Evolutionary conservation across 2,888 invertebrate species (phyloP).

Genomic region (Flexamia atlantica): DNA sequence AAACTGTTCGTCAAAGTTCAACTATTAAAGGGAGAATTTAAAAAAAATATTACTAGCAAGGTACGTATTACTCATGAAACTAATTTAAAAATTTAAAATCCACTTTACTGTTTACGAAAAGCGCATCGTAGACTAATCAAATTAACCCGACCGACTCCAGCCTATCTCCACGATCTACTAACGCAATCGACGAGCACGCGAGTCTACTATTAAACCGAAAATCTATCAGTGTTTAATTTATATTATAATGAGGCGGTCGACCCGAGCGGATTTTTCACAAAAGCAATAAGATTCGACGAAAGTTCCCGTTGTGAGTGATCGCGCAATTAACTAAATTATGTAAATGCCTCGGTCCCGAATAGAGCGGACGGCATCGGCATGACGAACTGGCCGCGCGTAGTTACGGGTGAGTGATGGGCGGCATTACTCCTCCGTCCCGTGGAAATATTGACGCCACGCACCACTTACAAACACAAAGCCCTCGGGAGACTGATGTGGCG

Average conservation of each 20-base stretch:
- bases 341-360: constrained; percentile 17
- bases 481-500: too few species aligned
- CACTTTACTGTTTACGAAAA: constrained; percentile 2
- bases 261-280: constrained; percentile 47
- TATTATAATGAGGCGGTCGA: constrained; percentile 52
- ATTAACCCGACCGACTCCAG: constrained; percentile 17
- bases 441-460: constrained; percentile 48
- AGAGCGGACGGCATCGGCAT: constrained; percentile 53
- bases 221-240: constrained; percentile 51
- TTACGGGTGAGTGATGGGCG: constrained; percentile 36
- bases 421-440: constrained; percentile 30
- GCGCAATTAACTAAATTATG: constrained; percentile 55
- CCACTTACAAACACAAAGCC: neutral
- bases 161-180: neutral
- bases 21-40: too few species aligned
- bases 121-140: constrained; percentile 14
- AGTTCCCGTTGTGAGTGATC: constrained; percentile 43
- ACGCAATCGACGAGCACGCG: neutral
- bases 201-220: constrained; percentile 22
- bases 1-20: too few species aligned
- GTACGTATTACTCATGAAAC: too few species aligned
- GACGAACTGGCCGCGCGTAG: constrained; percentile 25
- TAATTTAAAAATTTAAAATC: neutral
- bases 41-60: too few species aligned
- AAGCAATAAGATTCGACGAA: constrained; percentile 50